Evolutionary conservation across 2,113 vertebrate genomes (phyloP).

Genomic region (Platanista minor): DNA sequence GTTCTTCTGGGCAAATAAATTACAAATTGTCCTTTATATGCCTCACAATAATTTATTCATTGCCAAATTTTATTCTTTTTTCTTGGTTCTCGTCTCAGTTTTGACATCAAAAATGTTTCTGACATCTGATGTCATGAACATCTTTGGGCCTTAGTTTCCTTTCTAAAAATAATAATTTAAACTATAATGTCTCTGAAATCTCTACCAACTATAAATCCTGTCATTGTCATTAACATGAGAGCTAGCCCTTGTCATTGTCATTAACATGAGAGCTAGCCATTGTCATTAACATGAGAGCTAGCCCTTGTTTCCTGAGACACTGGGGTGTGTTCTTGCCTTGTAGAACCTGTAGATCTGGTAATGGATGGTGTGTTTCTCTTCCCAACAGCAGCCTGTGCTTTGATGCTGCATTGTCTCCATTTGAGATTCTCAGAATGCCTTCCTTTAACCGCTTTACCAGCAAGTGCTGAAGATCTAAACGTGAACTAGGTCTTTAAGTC

Average conservation of each 20-base stretch:
- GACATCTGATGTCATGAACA: background rate
- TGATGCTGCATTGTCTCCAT: background rate
- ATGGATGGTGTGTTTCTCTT: no score
- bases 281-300: background rate
- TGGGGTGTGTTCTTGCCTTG: rapidly evolving
- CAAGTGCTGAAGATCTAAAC: background rate
- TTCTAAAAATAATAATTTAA: background rate
- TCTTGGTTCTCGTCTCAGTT: background rate
- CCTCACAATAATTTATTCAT: background rate
- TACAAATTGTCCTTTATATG: background rate
- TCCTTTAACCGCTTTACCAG: background rate
- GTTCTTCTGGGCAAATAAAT: background rate
- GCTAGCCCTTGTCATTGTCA: background rate
- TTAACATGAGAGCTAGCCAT: no score
- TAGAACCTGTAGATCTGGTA: background rate
- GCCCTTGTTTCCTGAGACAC: background rate
- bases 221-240: background rate
- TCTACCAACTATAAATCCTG: background rate
- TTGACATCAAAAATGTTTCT: background rate
- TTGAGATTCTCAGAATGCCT: background rate
- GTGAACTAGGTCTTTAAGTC: background rate
- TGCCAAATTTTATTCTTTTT: background rate
- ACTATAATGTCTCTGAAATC: background rate
- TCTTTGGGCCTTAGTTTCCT: background rate
- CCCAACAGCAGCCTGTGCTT: background rate